Base-by-base conservation (phyloP, 2,888 invertebrate genomes). In the Leptothorax acervorum region DNA sequence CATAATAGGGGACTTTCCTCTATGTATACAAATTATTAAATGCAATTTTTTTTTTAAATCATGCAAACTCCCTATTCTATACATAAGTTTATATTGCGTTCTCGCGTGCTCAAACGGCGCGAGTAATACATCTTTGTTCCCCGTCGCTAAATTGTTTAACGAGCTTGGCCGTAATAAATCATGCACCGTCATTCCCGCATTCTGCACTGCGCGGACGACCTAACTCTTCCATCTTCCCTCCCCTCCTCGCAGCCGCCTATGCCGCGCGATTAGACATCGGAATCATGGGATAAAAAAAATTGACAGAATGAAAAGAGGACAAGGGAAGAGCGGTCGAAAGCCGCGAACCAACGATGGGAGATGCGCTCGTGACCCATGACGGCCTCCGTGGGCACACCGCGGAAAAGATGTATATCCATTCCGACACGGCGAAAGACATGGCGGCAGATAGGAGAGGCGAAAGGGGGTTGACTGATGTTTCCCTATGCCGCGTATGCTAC, bases 401-500 rank as follows among this genome's bases (percentile, higher is more conserved):
- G 81, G 78, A 79, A 82, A 76, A 86, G 78, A 86, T 84, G 85
- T 82, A 85, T 86, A 82, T 85, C 85, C 84, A 57, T 85, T 85
- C 84, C 86, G 82, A 66, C 85, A 74, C 66, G 66, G 84, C 75
- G 65, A 31, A 35, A 73, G 51, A 60, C 65, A 76, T 51, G 68
- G 76, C 35, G 55, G 70, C 45, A 53, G 74, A 62, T 62, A 65
- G 83, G 85, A 68, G 65, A 48, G 63, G 39, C 55, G 71, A 28
- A 65, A 35, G 78, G 39, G n/a, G 78, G 70, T 68, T 42, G 42
- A 63, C 71, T 81, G 73, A 79, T 78, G 82, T 85, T 84, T 81
- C 71, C 86, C 85, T 86, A 60, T 62, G 74, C 91, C 91, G 90
- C 91, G 92, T 90, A 92, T 89, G 90, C 90, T 91, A 90, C 92